phyloP scores from a whole-genome alignment of 2,113 vertebrate species.

The Lipophrys pholis region DNA sequence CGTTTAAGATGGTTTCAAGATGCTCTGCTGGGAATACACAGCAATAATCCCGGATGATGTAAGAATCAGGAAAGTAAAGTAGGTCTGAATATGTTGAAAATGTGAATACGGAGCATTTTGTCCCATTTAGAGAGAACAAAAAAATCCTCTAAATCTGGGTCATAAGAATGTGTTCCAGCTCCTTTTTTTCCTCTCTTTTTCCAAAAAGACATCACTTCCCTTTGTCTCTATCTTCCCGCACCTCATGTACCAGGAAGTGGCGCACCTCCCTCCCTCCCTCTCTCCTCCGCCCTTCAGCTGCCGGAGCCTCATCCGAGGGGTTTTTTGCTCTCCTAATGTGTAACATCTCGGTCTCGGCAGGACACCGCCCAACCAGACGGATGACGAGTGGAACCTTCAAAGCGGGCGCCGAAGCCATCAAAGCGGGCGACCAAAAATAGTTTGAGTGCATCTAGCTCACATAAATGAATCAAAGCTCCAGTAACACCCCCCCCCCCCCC shows the following conservation, averaged over 20 bases:
- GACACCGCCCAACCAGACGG: conserved; percentile 23
- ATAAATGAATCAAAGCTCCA: conserved; percentile 57
- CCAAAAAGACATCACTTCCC: conserved; percentile 4
- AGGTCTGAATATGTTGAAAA: conserved; percentile 18
- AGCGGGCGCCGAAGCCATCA: conserved; percentile 39
- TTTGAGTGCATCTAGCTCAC: conserved; percentile 35
- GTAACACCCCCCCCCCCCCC: neutral
- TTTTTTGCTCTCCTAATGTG: conserved; percentile 62
- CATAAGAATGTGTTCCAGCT: conserved; percentile 30
- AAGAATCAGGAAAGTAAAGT: conserved; percentile 15
- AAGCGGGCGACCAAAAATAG: conserved; percentile 48
- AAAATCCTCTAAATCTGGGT: conserved; percentile 47
- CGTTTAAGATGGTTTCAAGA: conserved; percentile 20
- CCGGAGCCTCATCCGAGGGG: conserved; percentile 3
- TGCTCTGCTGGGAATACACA: conserved; percentile 2
- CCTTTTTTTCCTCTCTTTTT: neutral
- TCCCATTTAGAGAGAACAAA: conserved; percentile 38
- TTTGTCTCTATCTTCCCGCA: conserved; percentile 6
- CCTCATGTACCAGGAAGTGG: conserved; percentile 27
- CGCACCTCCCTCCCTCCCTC: neutral
- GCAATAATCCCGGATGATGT: conserved; percentile 17
- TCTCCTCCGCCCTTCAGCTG: conserved; percentile 30
- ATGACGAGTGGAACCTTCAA: conserved; percentile 46
- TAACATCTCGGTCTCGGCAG: conserved; percentile 57
- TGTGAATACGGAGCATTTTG: conserved; percentile 25